Percentiles rank a stretch among this genome's conserved stretches.
Conservation (phyloP, 2,888 invertebrate genomes). For the Coremacera marginata region DNA sequence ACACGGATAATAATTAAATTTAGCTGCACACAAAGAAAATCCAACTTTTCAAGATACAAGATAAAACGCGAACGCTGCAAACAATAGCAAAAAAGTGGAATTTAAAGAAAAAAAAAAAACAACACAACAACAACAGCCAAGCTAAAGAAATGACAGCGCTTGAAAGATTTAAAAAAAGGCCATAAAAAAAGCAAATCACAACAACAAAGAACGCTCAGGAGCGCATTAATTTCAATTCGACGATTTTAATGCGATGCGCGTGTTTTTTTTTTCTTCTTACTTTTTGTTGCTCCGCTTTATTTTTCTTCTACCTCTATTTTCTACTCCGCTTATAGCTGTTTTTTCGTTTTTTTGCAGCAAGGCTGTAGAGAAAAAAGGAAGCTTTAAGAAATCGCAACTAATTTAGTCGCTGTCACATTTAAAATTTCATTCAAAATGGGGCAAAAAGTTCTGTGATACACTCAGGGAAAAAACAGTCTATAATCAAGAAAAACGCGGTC, state of each 20-base stretch:
- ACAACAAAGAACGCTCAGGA: conserved; percentile 64
- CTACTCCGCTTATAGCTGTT: neutral
- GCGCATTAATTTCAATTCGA: conserved; percentile 66
- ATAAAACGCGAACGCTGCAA: conserved; percentile 12
- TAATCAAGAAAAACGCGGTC: too few species aligned
- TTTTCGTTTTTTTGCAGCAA: neutral
- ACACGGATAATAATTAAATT: conserved; percentile 34
- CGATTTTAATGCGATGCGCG: conserved; percentile 19
- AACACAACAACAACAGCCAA: neutral
- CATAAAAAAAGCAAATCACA: conserved; percentile 43
- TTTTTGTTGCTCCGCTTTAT: neutral
- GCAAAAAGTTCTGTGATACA: conserved; percentile 4
- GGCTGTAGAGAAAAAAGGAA: neutral
- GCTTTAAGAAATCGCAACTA: conserved; percentile 10
- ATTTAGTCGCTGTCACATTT: conserved; percentile 28
- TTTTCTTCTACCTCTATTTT: neutral
- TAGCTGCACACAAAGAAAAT: conserved; percentile 27
- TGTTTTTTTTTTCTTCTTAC: conserved; percentile 8
- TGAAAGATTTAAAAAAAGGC: conserved; percentile 34
- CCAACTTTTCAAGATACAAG: conserved; percentile 1
- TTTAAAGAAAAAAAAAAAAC: neutral
- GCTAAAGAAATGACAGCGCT: neutral
- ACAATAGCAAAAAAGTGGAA: neutral
- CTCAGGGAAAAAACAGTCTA: too few species aligned
- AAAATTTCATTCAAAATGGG: neutral